Base-by-base conservation (phyloP, 2,113 vertebrate species). In the Myodes glareolus region DNA sequence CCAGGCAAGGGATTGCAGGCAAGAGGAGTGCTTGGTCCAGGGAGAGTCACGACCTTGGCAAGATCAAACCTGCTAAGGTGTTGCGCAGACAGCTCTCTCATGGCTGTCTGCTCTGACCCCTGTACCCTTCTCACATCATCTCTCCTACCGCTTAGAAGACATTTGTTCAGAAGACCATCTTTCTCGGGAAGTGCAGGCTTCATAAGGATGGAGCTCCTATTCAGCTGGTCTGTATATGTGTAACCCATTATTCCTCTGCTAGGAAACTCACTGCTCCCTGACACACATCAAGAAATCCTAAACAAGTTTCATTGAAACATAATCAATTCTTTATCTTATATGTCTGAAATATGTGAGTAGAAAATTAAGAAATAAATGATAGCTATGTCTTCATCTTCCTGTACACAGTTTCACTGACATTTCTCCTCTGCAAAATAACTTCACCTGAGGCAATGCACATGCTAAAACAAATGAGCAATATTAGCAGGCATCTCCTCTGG, bases 341-440 rank as follows among this genome's bases (percentile, higher is more conserved):
- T 72, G 11, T 73, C 36, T 88, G 87, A 93, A 91, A 58, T 31
- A 42, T 9, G 0, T 36, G 55, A 75, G 47, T 12, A 7, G 88
- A 72, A 13, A 84, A 73, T 65, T 77, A 68, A 39, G 67, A 94
- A 90, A 80, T 70, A 88, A 89, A 80, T 76, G 65, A 90, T 25
- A 80, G 76, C 11, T 16, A 58, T 19, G 7, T 68, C 21, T 93
- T 94, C 55, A 47, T 45, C 88, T 84, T 82, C 85, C 61, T 91
- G 65, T 61, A 33, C 61, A 82, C 70, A 72, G 19, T 50, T 88
- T 88, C n/a, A 5, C 33, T 4, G 76, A 39, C 27, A 72, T 55
- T 96, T 92, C 42, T 80, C 55, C 75, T 80, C 42, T 29, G 81
- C 45, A n/a, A 82, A 78, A 47, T 23, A 84, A 47, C 45, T 78